These are phyloP conservation scores for Poeciliopsis gracilis DNA, from an alignment of 2,797 vertebrate species.

Conservation along the genomic window DNA sequence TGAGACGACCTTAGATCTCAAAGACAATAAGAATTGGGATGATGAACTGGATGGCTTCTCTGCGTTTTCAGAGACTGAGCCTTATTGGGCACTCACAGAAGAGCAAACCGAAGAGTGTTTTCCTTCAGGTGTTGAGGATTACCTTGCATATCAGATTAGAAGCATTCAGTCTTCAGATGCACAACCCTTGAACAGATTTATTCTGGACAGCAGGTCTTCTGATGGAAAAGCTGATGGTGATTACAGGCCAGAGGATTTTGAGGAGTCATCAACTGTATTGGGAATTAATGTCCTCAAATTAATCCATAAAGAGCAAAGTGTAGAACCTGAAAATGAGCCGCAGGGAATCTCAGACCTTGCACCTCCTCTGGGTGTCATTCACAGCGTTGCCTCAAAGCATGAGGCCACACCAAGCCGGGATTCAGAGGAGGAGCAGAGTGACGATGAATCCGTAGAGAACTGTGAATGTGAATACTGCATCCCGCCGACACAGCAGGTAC, in stretches of 20 bases:
- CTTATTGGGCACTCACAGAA: slow-evolving; percentile 54
- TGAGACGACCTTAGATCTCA: neutral
- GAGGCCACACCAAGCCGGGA: slow-evolving; percentile 50
- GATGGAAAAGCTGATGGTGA: neutral
- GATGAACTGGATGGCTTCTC: slow-evolving; percentile 25
- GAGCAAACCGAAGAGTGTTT: slow-evolving; percentile 27
- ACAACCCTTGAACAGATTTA: slow-evolving; percentile 38
- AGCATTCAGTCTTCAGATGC: slow-evolving; percentile 48
- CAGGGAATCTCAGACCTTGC: slow-evolving; percentile 23
- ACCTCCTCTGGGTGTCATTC: slow-evolving; percentile 60
- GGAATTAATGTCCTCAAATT: slow-evolving; percentile 35
- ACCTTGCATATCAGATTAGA: slow-evolving; percentile 60
- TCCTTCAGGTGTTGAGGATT: slow-evolving; percentile 64
- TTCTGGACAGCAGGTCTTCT: slow-evolving; percentile 5
- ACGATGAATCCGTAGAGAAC: slow-evolving; percentile 61
- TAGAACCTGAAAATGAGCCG: slow-evolving; percentile 18
- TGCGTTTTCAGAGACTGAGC: slow-evolving; percentile 67
- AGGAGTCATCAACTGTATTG: slow-evolving; percentile 16
- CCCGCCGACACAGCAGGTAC: slow-evolving; percentile 76
- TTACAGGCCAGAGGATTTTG: slow-evolving; percentile 5
- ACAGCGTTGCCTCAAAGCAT: slow-evolving; percentile 58
- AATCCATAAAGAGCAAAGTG: neutral
- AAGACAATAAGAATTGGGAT: slow-evolving; percentile 21
- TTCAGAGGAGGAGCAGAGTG: slow-evolving; percentile 74
- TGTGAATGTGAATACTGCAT: slow-evolving; percentile 83